Base-by-base conservation (phyloP, 2,888 invertebrate species). In the Anorthoa munda region DNA sequence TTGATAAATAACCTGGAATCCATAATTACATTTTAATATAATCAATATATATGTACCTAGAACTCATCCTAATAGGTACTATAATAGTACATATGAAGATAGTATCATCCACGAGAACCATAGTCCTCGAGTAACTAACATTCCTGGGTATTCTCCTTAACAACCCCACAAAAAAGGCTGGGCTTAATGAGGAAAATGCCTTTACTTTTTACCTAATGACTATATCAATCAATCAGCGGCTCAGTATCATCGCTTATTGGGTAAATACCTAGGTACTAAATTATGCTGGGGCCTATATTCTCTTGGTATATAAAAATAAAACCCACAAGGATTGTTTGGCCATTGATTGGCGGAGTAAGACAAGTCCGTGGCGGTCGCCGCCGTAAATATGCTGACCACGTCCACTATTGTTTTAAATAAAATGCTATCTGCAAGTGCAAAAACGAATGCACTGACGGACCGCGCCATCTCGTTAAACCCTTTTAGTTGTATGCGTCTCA, bases 331-430 rank as follows among this genome's bases (percentile, higher is more conserved):
- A 77, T 77, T 82, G 76, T 84, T 75, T 63, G 60, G 72, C 71
- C 82, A 88, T 89, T 91, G 90, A 92, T 93, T 92, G 90, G 89
- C 90, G 81, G 83, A 88, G 68, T 77, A 72, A 83, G 90, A 91
- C 89, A 86, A 84, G 89, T 79, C 83, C 88, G 89, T 90, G 87
- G 86, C 88, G 75, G 81, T 77, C 83, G 70, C 84, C 81, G 79
- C 72, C 58, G 77, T 84, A 79, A 85, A 88, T 88, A 93, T 93
- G 90, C 93, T 72, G 87, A 79, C 88, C 93, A 93, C 93, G 93
- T 94, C 86, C 90, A 85, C 93, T 90, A 93, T 94, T 94, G 93
- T 94, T 93, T 93, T 91, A 92, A 92, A 93, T 92, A 92, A 92
- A 92, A 88, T 88, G 87, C 88, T 86, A 85, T 81, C 81, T 76